Evolutionary conservation across 2,797 vertebrate genomes (phyloP).

Genomic region (Betta splendens): DNA sequence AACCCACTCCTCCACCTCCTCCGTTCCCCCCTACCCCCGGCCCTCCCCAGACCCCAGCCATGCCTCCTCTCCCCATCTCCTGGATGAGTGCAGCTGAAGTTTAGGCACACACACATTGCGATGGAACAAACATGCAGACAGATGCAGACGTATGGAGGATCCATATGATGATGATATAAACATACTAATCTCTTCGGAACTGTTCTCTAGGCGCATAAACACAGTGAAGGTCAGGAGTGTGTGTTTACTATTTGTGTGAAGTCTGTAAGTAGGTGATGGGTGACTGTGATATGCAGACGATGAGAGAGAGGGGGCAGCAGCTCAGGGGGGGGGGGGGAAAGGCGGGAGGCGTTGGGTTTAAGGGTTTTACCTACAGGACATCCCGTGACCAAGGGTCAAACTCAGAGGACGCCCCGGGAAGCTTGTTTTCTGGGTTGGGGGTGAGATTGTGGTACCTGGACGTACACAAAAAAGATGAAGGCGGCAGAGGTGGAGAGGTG

Average conservation of each 20-base stretch:
- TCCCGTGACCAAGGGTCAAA: conserved; percentile 75
- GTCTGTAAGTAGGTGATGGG: conserved; percentile 39
- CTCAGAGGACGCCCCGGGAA: conserved; percentile 39
- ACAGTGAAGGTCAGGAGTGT: conserved; percentile 18
- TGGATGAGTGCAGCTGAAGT: conserved; percentile 22
- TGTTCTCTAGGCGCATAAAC: conserved; percentile 12
- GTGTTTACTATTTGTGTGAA: conserved; percentile 11
- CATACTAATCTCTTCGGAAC: no score
- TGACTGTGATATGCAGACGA: conserved; percentile 47
- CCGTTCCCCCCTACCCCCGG: conserved; percentile 9
- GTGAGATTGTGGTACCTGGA: conserved; percentile 84
- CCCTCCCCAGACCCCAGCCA: conserved; percentile 9
- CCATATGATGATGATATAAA: not conserved
- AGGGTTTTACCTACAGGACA: conserved; percentile 83
- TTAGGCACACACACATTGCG: conserved; percentile 21
- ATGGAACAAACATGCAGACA: conserved; percentile 11
- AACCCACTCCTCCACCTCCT: conserved; percentile 67
- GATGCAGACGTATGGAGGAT: not conserved
- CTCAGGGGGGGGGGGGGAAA: conserved; percentile 45
- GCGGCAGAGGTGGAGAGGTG: conserved; percentile 68
- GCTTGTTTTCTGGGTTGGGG: conserved; percentile 59
- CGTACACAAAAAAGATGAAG: conserved; percentile 81
- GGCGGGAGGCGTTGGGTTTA: conserved; percentile 34
- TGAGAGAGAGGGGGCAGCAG: conserved; percentile 6
- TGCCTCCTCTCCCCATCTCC: not conserved